Base-by-base conservation (phyloP, 2,797 vertebrate genomes). In the Mormyrus hasselquistii region DNA sequence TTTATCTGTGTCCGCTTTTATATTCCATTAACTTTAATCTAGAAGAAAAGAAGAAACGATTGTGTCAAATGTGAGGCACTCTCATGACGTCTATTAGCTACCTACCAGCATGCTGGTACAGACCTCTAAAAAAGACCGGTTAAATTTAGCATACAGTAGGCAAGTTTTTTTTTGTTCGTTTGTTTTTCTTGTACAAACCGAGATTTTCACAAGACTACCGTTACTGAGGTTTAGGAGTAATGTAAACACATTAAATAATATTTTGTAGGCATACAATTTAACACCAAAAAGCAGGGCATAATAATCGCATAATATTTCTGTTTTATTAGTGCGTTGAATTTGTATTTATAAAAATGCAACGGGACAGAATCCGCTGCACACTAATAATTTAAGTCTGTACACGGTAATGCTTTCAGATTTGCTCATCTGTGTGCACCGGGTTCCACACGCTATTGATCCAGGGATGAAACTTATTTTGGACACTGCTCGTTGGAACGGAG, bases 21-120 rank as follows among this genome's bases (percentile, higher is more conserved):
- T 89, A 89, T 89, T 84, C 69, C 90, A 89, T n/a, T 84, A 88
- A 87, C 38, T 22, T 89, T 91, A 92, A 92, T 91, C 91, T 92
- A 92, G 91, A 90, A 86, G 65, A 69, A 29, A 85, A 90, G 91
- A 91, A 90, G 91, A 91, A 87, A 90, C 57, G 83, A 90, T 90
- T 89, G 90, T 16, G 38, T 82, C 44, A 82, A 82, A 82, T 38
- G 76, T 22, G 41, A 41, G 14, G 16, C 16, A 9, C 73, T n/a
- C 38, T 47, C 8, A n/a, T 47, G 44, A 47, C 16, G 41, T 22
- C 76, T 69, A 34, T 69, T 69, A 12, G 65, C 65, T 14, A 34
- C 65, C 65, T 34, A 34, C 65, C 65, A 14, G 65, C 25, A 14
- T 29, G 29, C 29, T 34, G 65, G 65, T 69, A 34, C 22, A 69